Evolutionary conservation across 2,113 vertebrate species (phyloP), one percentile per base, ranked within the genome.

Genomic region (Petroica traversi): DNA sequence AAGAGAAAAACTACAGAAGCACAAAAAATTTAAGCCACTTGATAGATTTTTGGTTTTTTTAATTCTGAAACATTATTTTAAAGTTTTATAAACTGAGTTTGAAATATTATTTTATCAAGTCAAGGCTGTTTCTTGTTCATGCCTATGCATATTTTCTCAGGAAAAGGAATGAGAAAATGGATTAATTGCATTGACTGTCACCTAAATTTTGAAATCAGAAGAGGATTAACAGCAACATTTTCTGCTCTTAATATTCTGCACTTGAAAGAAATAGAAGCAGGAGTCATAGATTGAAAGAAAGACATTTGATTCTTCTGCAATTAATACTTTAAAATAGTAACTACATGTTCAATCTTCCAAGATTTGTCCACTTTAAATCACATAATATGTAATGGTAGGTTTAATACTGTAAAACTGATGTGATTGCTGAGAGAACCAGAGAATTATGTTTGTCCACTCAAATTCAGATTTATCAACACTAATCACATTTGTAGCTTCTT

Each of bases 111-210:
- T 81, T 88, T 80, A 61, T 69, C 12, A n/a, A 66, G 66, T 41
- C 59, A 82, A 64, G 59, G 16, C 24, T 92, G 24, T 40, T 83
- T 48, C 48, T 85, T 91, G 18, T 62, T 92, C 86, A 79, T 87
- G 76, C 8, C 41, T 81, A 26, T 85, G 58, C 58, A 92, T 81
- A 79, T 85, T 84, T 94, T 90, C 59, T 88, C 48, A 68, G 29
- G 26, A 82, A 82, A 91, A 58, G 49, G 68, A 85, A 85, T 67
- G 46, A 45, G 59, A 85, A 92, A 86, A 80, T 76, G 22, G 31
- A 95, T 81, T 80, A 93, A 89, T 95, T 92, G 52, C 55, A 69
- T 94, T 93, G 48, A 89, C 55, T 83, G 46, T 83, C 82, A 85
- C 45, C 67, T 72, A 89, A 61, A 55, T 92, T 93, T 85, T 68